phyloP scores from a whole-genome alignment of 1,140 invertebrate species.

The Heliconius melpomene region DNA sequence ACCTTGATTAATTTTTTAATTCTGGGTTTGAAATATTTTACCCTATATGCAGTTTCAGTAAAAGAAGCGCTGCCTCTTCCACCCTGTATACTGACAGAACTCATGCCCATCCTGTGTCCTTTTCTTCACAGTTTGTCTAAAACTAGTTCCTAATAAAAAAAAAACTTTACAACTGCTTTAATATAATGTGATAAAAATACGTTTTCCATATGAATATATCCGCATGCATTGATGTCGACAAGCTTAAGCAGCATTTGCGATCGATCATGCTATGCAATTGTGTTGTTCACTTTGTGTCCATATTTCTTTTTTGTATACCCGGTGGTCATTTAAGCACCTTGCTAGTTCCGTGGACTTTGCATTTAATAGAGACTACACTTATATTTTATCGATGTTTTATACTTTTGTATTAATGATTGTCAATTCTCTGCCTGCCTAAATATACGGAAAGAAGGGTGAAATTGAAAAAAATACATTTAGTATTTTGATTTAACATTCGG shows the following conservation, averaged over 20 bases:
- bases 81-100: too few relatives aligned
- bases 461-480: too few relatives aligned
- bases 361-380: constrained; percentile 43
- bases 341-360: constrained; percentile 49
- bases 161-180: neutral
- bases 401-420: neutral
- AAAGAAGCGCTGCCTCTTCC: too few relatives aligned
- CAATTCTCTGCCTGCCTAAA: too few relatives aligned
- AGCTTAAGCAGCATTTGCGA: constrained; percentile 42
- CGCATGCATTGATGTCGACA: constrained; percentile 28
- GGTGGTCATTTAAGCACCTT: constrained; percentile 66
- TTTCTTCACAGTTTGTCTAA: neutral
- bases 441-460: too few relatives aligned
- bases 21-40: too few relatives aligned
- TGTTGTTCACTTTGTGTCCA: constrained; percentile 47
- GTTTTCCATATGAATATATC: constrained; percentile 29
- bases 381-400: constrained; percentile 22
- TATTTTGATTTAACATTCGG: too few relatives aligned
- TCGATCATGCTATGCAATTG: constrained; percentile 63
- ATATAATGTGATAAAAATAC: constrained; percentile 11
- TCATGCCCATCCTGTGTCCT: too few relatives aligned
- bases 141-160: neutral
- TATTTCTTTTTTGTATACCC: constrained; percentile 51
- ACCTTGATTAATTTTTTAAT: too few relatives aligned
- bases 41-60: too few relatives aligned